phyloP scores from a whole-genome alignment of 2,797 vertebrate species.

The Clamator glandarius region DNA sequence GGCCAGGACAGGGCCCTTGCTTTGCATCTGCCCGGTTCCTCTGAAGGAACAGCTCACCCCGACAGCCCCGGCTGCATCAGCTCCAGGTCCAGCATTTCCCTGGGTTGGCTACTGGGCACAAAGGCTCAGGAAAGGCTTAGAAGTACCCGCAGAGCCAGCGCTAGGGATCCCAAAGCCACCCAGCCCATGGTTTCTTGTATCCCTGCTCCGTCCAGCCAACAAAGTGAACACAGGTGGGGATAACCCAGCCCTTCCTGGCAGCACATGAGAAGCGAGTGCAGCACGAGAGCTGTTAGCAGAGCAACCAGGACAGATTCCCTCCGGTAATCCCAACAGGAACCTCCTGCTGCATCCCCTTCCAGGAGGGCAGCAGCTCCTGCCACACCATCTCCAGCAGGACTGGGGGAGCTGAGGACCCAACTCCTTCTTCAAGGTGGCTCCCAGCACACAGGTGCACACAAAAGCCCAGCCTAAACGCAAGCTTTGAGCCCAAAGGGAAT shows the following conservation, averaged over 20 bases:
- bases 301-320: not conserved
- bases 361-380: not conserved
- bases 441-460: not conserved
- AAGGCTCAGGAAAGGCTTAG: not conserved
- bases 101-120: too few species aligned
- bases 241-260: accelerated
- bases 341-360: not conserved
- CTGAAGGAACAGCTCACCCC: accelerated
- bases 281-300: not conserved
- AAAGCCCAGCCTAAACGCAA: accelerated
- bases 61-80: not conserved
- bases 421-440: not conserved
- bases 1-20: not conserved
- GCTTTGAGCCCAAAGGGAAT: not conserved
- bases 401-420: not conserved
- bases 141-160: not conserved
- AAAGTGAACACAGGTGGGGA: not conserved
- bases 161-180: not conserved
- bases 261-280: accelerated
- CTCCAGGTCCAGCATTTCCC: not conserved
- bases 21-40: not conserved
- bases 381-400: not conserved
- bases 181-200: not conserved
- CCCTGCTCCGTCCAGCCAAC: not conserved
- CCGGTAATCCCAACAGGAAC: accelerated